Conservation (phyloP, 2,888 invertebrate species). For the Cepaea hortensis region DNA sequence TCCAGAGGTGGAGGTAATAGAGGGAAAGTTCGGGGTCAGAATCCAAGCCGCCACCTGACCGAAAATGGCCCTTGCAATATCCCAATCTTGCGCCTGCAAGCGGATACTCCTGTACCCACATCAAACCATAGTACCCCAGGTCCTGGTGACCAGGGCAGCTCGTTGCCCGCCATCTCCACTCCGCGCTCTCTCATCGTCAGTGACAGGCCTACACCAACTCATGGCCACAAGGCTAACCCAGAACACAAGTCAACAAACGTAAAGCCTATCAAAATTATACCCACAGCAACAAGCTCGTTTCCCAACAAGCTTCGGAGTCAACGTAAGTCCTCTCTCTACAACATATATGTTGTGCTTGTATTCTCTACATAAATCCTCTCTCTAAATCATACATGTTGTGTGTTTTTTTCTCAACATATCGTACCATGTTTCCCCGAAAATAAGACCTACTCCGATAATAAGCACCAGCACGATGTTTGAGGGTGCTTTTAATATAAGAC, state of each 20-base stretch:
- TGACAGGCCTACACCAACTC: slow-evolving; percentile 54
- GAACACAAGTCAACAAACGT: background rate
- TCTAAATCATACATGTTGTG: too few relatives aligned
- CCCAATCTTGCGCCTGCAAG: slow-evolving; percentile 67
- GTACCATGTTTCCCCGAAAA: too few relatives aligned
- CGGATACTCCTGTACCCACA: slow-evolving; percentile 68
- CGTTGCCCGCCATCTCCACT: slow-evolving; percentile 57
- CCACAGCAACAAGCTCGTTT: slow-evolving; percentile 36
- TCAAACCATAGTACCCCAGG: slow-evolving; percentile 58
- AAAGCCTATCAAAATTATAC: slow-evolving; percentile 19
- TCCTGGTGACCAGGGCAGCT: slow-evolving; percentile 53
- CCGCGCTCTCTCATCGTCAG: slow-evolving; percentile 57
- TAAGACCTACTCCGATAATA: too few relatives aligned
- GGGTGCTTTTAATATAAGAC: too few relatives aligned
- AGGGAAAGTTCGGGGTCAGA: background rate
- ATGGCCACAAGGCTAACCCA: slow-evolving; percentile 15
- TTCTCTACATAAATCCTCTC: too few relatives aligned
- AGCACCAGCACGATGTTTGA: too few relatives aligned
- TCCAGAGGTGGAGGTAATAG: slow-evolving; percentile 4
- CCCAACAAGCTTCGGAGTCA: slow-evolving; percentile 39
- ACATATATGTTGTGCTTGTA: background rate
- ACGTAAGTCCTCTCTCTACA: background rate
- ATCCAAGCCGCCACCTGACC: slow-evolving; percentile 43
- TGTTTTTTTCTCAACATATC: too few relatives aligned
- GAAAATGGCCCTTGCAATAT: slow-evolving; percentile 55